Evolutionary conservation across 2,113 vertebrate species (phyloP).

Genomic region (Mobula birostris): DNA sequence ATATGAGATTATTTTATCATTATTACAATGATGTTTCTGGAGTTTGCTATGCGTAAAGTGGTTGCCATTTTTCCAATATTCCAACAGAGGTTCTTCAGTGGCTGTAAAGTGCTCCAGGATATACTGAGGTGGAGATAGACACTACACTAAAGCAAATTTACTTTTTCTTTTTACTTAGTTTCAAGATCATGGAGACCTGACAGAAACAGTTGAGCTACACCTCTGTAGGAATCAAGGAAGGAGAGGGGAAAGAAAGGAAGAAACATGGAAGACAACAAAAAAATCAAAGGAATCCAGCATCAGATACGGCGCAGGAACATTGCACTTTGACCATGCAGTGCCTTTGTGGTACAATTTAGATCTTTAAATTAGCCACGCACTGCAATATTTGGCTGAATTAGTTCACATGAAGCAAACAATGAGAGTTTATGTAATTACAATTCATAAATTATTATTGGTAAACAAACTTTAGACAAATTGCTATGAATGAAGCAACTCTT

Average conservation of each 20-base stretch:
- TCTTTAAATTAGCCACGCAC: not conserved
- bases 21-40: not conserved
- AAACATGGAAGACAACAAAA: not conserved
- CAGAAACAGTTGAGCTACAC: not conserved
- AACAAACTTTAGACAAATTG: slow-evolving; percentile 35
- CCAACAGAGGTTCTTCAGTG: not conserved
- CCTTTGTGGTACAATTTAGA: not conserved
- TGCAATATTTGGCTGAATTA: not conserved
- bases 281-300: not conserved
- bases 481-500: slow-evolving; percentile 20
- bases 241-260: too few relatives aligned
- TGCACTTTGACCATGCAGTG: not conserved
- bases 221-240: not conserved
- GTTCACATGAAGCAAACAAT: not conserved
- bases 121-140: not conserved
- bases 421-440: slow-evolving; percentile 10
- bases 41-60: not conserved
- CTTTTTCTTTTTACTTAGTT: not conserved
- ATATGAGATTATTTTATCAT: not conserved
- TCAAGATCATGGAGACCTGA: not conserved
- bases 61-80: not conserved
- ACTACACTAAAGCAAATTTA: not conserved
- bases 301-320: not conserved
- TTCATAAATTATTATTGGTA: slow-evolving; percentile 37
- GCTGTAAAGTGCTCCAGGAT: not conserved